A percentile compares a stretch with the other conserved stretches of the same genome.
Conservation (phyloP, 1,140 invertebrate species). For the Drosophila burlai region DNA sequence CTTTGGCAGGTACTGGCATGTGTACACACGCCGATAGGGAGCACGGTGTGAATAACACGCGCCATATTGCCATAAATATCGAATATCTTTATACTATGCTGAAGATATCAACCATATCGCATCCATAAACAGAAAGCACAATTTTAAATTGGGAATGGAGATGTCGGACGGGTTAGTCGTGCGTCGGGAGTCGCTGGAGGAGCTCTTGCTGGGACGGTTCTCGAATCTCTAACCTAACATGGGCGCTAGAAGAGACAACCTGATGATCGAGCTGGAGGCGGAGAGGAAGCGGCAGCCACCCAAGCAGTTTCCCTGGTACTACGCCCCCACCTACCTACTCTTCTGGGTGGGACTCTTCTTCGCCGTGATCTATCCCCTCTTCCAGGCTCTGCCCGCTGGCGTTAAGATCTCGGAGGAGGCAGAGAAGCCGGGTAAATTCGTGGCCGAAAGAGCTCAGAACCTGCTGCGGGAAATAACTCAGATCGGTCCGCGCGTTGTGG, state of each 20-base stretch:
- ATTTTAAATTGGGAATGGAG: constrained; percentile 23
- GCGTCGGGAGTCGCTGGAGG: constrained; percentile 25
- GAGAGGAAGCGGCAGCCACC: background rate
- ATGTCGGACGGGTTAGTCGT: constrained; percentile 21
- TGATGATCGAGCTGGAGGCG: constrained; percentile 27
- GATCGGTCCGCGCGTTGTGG: constrained; percentile 89
- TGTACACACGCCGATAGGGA: constrained; percentile 17
- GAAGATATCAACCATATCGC: constrained; percentile 45
- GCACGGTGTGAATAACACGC: constrained; percentile 22
- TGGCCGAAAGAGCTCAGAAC: constrained; percentile 70
- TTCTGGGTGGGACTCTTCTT: constrained; percentile 74
- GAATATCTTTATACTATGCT: constrained; percentile 59
- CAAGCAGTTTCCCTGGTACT: constrained; percentile 68
- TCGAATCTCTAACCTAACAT: constrained; percentile 27
- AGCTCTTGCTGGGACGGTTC: constrained; percentile 26
- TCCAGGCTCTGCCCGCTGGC: constrained; percentile 52
- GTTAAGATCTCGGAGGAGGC: constrained; percentile 57
- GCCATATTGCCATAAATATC: constrained; percentile 41
- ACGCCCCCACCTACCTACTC: constrained; percentile 62
- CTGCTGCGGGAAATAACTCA: constrained; percentile 88
- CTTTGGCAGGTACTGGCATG: constrained; percentile 3
- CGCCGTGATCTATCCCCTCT: constrained; percentile 65
- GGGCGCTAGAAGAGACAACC: constrained; percentile 18
- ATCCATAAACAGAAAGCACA: constrained; percentile 17
- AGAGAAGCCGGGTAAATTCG: constrained; percentile 57